Evolutionary conservation across 2,888 invertebrate genomes (phyloP).

Genomic region (Tetrapedia diversipes): DNA sequence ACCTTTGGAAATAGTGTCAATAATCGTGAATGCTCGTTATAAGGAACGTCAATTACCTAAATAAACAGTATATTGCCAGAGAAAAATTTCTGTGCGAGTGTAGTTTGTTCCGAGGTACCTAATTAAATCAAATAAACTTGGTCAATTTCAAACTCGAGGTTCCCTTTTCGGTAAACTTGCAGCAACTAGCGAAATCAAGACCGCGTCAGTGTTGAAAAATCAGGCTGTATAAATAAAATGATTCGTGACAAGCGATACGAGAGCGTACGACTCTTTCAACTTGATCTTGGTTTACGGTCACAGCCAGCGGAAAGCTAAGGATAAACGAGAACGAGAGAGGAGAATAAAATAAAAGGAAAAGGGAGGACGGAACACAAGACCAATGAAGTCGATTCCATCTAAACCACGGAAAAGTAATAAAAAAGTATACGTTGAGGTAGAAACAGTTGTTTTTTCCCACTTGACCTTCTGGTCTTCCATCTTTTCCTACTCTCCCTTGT

Average conservation of each 20-base stretch:
- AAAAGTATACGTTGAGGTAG: slow-evolving; percentile 36
- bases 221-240: slow-evolving; percentile 47
- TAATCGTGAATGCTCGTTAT: too few species aligned
- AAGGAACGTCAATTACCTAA: too few species aligned
- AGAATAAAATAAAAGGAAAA: slow-evolving; percentile 18
- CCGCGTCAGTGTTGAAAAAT: slow-evolving; percentile 1
- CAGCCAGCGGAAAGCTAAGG: slow-evolving; percentile 26
- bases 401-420: slow-evolving; percentile 44
- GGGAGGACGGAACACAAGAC: slow-evolving; percentile 5
- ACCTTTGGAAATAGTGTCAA: too few species aligned
- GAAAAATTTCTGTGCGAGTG: too few species aligned
- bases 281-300: slow-evolving; percentile 51
- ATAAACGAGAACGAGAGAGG: background rate
- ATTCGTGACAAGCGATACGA: slow-evolving; percentile 36
- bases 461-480: slow-evolving; percentile 33
- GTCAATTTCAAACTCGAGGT: too few species aligned
- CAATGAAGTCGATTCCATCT: slow-evolving; percentile 46
- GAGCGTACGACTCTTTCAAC: slow-evolving; percentile 34
- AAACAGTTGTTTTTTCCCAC: slow-evolving; percentile 23
- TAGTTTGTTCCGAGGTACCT: too few species aligned
- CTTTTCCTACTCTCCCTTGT: slow-evolving; percentile 15
- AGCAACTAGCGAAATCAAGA: background rate
- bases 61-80: too few species aligned
- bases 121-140: too few species aligned
- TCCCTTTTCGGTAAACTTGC: background rate